Evolutionary conservation across 2,113 vertebrate species (phyloP), one percentile per base, ranked within the genome.

Genomic region (Microcebus jonahi): DNA sequence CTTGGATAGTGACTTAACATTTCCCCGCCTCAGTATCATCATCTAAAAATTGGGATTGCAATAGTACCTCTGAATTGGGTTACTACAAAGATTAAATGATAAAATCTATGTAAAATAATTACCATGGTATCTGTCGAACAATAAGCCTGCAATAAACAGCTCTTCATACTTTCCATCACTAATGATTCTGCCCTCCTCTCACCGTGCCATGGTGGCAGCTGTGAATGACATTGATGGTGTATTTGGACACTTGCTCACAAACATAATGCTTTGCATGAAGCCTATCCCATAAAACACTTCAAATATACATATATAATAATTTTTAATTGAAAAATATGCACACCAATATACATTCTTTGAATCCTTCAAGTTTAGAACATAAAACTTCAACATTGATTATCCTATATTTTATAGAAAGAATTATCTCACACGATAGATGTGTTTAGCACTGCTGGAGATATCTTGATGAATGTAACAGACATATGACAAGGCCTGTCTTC

Each of bases 291-390:
- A 25, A 83, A 75, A n/a, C 11, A 65, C 57, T 39, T 29, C 45
- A 95, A 71, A 70, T 93, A 15, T 7, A 71, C 12, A 85, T 55
- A n/a, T 6, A 8, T 63, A 68, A 82, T 27, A 25, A 21, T 4
- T 57, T 95, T 80, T 50, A n/a, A 77, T 89, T 88, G 83, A 88
- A 88, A 88, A 88, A 79, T 53, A 48, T 61, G 17, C 42, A 50
- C 8, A 57, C 25, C 25, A 45, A 75, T 71, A 79, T 15, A 82
- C 3, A 15, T 76, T n/a, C 15, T 55, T 57, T 71, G 59, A 96
- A 48, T 65, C 20, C 42, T 42, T 76, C 42, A 25, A 25, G 39
- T 50, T 87, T 75, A 80, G 11, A 45, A 73, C n/a, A 71, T 25
- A 80, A 50, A 67, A 79, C 15, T 83, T 96, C 18, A 63, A 65